Evolutionary conservation across 37 sponge, comb jelly and placozoan genomes (phyloP).

Genomic region (Beroe forskalii): DNA sequence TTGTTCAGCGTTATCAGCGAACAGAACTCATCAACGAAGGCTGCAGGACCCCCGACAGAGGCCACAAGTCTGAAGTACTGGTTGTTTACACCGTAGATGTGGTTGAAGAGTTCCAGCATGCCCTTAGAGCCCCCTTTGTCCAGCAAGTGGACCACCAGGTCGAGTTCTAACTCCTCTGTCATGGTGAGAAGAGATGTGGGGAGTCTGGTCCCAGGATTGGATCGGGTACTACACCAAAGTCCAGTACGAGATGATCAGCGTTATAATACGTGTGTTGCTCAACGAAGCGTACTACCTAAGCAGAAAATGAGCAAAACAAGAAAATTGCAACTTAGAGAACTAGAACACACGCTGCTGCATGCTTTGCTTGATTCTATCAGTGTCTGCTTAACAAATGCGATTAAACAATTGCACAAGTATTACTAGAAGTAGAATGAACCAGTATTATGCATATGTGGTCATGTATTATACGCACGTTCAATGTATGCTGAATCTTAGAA

Average conservation of each 20-base stretch:
- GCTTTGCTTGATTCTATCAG: background rate
- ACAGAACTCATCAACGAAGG: background rate
- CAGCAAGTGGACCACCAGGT: background rate
- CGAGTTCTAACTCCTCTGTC: slow-evolving; percentile 19
- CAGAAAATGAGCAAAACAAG: too few relatives aligned
- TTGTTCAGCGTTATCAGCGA: background rate
- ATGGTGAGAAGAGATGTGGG: too few relatives aligned
- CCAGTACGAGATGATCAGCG: too few relatives aligned
- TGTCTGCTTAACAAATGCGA: background rate
- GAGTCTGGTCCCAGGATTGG: too few relatives aligned
- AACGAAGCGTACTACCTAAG: too few relatives aligned
- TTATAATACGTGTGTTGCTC: too few relatives aligned
- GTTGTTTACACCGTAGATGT: background rate
- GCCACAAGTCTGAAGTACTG: slow-evolving; percentile 32
- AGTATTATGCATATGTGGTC: background rate
- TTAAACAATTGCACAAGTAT: background rate
- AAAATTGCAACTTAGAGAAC: background rate
- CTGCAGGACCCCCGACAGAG: slow-evolving; percentile 10
- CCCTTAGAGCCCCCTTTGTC: background rate
- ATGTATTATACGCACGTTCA: too few relatives aligned
- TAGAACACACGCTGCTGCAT: background rate
- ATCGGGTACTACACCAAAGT: too few relatives aligned
- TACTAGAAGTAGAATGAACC: background rate
- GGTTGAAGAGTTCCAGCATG: slow-evolving; percentile 24
- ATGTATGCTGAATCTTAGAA: too few relatives aligned